These are phyloP conservation scores for Hypotaenidia okinawae DNA, from an alignment of 2,797 vertebrate genomes.

Conservation along the genomic window DNA sequence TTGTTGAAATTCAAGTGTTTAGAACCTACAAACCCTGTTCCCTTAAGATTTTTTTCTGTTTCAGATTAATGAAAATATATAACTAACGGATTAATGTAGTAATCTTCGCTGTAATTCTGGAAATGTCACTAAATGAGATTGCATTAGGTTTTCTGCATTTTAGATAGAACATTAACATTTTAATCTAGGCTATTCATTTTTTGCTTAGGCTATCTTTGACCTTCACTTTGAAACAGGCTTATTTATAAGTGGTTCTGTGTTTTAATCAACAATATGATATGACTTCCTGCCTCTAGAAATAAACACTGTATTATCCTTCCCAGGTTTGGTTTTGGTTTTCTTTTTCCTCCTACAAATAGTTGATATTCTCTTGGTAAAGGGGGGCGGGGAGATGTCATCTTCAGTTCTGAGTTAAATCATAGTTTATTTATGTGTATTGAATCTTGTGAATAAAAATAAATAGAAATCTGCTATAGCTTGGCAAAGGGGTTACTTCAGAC, in stretches of 20 bases:
- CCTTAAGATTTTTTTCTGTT: background rate
- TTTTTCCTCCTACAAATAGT: background rate
- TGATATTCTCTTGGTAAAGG: background rate
- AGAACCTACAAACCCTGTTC: background rate
- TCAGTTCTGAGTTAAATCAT: background rate
- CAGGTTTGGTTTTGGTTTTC: too few relatives aligned
- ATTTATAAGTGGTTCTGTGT: background rate
- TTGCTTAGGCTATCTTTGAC: conserved; percentile 48
- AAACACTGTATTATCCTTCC: background rate
- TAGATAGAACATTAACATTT: conserved; percentile 43
- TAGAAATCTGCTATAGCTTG: background rate
- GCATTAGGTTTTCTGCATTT: conserved; percentile 2
- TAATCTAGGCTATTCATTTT: conserved; percentile 31
- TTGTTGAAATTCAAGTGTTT: background rate
- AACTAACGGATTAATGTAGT: background rate
- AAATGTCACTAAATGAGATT: conserved; percentile 34
- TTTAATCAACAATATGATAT: conserved; percentile 11
- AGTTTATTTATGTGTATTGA: background rate
- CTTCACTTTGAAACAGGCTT: conserved; percentile 34
- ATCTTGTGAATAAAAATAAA: background rate
- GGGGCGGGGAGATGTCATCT: background rate
- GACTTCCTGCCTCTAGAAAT: background rate
- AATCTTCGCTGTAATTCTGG: background rate
- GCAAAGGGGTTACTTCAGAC: background rate
- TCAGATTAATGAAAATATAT: background rate